These are phyloP conservation scores for Cheilinus undulatus DNA, from an alignment of 2,113 vertebrate species.

Conservation along the genomic window DNA sequence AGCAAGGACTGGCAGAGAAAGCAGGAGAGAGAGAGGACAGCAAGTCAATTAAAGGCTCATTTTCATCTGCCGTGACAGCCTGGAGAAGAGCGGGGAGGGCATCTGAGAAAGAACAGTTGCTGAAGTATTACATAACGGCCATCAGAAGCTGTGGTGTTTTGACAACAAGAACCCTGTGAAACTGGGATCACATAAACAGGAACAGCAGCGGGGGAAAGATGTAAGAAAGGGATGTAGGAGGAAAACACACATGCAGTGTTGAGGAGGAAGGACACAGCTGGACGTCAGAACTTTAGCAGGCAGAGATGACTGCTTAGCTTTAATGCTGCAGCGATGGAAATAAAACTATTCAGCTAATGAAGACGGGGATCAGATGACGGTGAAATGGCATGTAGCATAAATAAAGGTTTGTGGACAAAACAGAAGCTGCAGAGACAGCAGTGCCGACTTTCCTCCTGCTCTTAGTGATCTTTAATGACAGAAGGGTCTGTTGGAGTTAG, in stretches of 20 bases:
- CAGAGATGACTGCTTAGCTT: background rate
- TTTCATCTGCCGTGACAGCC: conserved; percentile 35
- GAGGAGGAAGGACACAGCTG: conserved; percentile 26
- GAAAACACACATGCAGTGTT: background rate
- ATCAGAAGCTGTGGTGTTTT: background rate
- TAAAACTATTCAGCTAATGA: background rate
- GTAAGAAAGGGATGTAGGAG: background rate
- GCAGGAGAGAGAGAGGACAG: conserved; percentile 2
- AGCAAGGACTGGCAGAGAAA: conserved; percentile 44
- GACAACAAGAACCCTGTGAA: conserved; percentile 12
- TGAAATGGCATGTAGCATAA: background rate
- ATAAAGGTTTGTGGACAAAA: background rate
- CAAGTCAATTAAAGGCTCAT: conserved; percentile 38
- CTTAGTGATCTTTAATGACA: conserved; percentile 17
- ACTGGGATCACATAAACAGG: background rate
- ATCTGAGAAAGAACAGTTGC: conserved; percentile 1
- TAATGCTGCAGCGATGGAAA: conserved; percentile 7
- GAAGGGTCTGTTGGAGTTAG: conserved; percentile 20
- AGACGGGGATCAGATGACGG: background rate
- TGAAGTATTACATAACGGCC: background rate
- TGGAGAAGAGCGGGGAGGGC: conserved; percentile 4
- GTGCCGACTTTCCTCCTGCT: conserved; percentile 7
- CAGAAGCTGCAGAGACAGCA: conserved; percentile 4
- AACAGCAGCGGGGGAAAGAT: conserved; percentile 4
- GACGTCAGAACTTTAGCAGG: background rate